These are phyloP conservation scores for Thumatha senex DNA, from an alignment of 2,888 invertebrate genomes.

Conservation along the genomic window DNA sequence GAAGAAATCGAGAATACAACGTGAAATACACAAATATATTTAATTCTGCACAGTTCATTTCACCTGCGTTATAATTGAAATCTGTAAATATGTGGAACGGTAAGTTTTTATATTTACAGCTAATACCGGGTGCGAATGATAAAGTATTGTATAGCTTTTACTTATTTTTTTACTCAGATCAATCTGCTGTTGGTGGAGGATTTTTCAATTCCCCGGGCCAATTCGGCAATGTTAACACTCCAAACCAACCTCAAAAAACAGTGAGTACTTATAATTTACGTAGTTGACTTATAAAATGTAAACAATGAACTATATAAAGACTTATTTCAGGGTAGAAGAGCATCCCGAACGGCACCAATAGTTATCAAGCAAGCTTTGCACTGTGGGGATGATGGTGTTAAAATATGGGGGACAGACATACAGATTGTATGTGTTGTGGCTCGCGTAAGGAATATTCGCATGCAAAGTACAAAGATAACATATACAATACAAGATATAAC, in stretches of 20 bases:
- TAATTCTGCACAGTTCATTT: no score
- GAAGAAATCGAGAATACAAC: no score
- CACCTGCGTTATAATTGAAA: no score
- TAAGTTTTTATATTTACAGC: constrained; percentile 24
- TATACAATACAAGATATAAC: constrained; percentile 80
- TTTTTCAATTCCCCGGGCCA: constrained; percentile 76
- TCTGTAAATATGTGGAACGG: constrained; percentile 63
- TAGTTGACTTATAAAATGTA: background rate
- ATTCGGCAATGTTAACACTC: constrained; percentile 74
- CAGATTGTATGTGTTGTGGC: constrained; percentile 75
- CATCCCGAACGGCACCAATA: constrained; percentile 76
- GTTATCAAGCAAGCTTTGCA: constrained; percentile 77
- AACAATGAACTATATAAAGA: background rate
- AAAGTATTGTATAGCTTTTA: background rate
- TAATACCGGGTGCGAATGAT: background rate
- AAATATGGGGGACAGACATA: constrained; percentile 79
- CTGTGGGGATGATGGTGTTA: constrained; percentile 74
- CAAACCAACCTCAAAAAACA: constrained; percentile 70
- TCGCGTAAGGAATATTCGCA: constrained; percentile 66
- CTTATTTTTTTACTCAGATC: constrained; percentile 56
- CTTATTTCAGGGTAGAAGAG: constrained; percentile 60
- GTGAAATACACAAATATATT: no score
- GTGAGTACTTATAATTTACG: constrained; percentile 41
- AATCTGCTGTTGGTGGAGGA: constrained; percentile 73
- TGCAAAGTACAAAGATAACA: constrained; percentile 79